phyloP scores from a whole-genome alignment of 2,113 vertebrate species.

The Prionailurus bengalensis region DNA sequence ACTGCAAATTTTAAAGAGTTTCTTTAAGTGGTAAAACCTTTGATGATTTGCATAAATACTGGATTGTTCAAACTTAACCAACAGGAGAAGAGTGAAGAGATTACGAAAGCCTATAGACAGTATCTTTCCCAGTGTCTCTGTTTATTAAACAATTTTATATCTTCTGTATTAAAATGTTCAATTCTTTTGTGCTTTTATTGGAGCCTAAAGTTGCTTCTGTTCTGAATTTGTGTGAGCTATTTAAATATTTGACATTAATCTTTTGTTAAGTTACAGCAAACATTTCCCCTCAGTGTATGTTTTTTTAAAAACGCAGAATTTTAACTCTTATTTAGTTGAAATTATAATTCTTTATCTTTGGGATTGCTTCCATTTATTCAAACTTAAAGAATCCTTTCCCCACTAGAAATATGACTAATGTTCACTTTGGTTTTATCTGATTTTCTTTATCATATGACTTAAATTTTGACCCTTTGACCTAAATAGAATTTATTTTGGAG shows the following conservation, averaged over 20 bases:
- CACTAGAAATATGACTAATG: neutral
- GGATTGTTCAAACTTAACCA: constrained; percentile 30
- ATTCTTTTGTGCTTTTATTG: neutral
- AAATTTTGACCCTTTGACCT: constrained; percentile 31
- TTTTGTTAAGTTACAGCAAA: neutral
- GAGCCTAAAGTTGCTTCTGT: neutral
- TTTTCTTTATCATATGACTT: constrained; percentile 16
- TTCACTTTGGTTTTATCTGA: neutral
- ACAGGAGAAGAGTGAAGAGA: neutral
- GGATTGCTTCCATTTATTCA: neutral
- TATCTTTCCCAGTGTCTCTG: neutral
- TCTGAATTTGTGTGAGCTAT: neutral
- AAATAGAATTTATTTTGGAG: neutral
- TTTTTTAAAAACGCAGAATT: constrained; percentile 15
- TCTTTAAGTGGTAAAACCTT: neutral
- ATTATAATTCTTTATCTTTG: constrained; percentile 38
- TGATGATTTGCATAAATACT: neutral
- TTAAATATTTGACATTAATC: constrained; percentile 1
- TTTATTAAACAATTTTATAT: constrained; percentile 10
- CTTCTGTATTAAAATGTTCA: neutral
- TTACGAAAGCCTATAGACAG: neutral
- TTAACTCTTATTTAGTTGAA: constrained; percentile 28
- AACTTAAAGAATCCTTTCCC: neutral
- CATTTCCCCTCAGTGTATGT: neutral
- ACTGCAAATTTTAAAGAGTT: neutral